Percentiles rank a stretch among this genome's conserved stretches.
Conservation (phyloP, 2,113 vertebrate genomes). For the Galbula dea region DNA sequence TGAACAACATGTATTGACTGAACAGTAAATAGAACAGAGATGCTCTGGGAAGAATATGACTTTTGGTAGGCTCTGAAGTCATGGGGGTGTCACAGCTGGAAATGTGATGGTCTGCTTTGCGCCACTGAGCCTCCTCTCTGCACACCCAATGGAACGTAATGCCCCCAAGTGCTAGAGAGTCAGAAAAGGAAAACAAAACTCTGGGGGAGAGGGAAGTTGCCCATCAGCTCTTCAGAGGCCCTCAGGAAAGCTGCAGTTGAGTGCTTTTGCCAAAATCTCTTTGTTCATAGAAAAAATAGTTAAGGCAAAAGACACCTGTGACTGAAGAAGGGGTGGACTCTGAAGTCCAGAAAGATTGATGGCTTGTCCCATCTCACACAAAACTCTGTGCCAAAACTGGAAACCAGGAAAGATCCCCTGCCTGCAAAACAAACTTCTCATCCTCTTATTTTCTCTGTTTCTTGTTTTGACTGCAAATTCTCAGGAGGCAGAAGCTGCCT, state of each 20-base stretch:
- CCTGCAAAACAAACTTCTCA: neutral
- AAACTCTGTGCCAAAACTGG: neutral
- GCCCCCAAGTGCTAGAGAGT: neutral
- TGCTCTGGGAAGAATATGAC: neutral
- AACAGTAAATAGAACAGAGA: neutral
- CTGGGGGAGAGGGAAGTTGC: neutral
- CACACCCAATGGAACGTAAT: too few species aligned
- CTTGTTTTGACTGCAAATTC: neutral
- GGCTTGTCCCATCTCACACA: neutral
- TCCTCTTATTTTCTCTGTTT: neutral
- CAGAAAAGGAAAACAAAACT: neutral
- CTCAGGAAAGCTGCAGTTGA: neutral
- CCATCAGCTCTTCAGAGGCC: neutral
- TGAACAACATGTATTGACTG: neutral
- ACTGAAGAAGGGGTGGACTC: neutral
- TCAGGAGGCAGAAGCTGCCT: neutral
- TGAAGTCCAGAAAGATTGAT: neutral
- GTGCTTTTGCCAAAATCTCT: neutral
- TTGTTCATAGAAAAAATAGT: neutral
- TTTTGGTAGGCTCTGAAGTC: neutral
- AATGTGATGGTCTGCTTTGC: neutral
- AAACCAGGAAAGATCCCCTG: neutral
- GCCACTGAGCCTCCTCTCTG: neutral
- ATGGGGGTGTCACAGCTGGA: neutral
- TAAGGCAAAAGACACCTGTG: neutral